phyloP scores from a whole-genome alignment of 35 echinoderm and acorn worm genomes.

The Heliocidaris tuberculata region DNA sequence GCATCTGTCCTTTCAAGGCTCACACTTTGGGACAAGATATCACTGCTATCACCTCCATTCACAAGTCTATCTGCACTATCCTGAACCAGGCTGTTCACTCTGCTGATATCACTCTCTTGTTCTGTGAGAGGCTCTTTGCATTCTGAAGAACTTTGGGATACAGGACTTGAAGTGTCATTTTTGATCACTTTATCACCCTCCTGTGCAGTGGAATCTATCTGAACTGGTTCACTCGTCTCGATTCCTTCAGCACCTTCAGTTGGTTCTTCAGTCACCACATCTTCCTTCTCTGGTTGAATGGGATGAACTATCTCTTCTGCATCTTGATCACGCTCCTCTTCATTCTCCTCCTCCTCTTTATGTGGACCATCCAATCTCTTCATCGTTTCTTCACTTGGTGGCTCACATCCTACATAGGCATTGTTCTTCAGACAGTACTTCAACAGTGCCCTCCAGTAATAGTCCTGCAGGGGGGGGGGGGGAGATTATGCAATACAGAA shows the following conservation, averaged over 20 bases:
- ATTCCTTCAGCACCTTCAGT: neutral
- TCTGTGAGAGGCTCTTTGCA: neutral
- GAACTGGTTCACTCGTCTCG: neutral
- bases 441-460: slow-evolving; percentile 79
- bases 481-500: neutral
- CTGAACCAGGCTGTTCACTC: no score
- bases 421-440: slow-evolving; percentile 62
- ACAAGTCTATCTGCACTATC: no score
- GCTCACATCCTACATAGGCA: slow-evolving; percentile 89
- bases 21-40: neutral
- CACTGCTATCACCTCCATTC: neutral
- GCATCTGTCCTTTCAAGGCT: neutral
- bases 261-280: no score
- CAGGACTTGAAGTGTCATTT: neutral
- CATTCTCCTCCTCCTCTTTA: neutral
- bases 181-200: neutral
- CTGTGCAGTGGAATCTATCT: neutral
- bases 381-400: slow-evolving; percentile 43
- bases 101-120: no score
- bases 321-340: neutral
- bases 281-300: neutral
- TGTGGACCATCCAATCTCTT: slow-evolving; percentile 39
- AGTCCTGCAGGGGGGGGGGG: slow-evolving; percentile 56
- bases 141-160: neutral
- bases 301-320: neutral